Evolutionary conservation across 2,797 vertebrate species (phyloP).

Genomic region (Aeoliscus strigatus): DNA sequence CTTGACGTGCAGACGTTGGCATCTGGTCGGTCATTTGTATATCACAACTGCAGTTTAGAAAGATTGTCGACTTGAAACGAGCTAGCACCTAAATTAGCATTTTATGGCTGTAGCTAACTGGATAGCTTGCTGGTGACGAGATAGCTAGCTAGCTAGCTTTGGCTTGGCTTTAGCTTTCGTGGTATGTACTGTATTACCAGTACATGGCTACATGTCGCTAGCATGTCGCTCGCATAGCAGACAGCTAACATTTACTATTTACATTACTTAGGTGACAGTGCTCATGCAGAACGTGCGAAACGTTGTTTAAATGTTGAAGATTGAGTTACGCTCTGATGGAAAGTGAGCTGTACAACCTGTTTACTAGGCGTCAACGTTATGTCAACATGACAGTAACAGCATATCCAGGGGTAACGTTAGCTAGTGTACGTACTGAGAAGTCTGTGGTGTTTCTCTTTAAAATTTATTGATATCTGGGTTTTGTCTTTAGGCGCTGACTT

Average conservation of each 20-base stretch:
- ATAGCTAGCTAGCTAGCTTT: slow-evolving; percentile 19
- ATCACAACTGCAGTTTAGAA: background rate
- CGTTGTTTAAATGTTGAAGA: background rate
- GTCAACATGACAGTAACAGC: slow-evolving; percentile 14
- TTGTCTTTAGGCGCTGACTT: too few species aligned
- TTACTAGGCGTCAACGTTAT: slow-evolving; percentile 1
- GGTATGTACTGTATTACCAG: slow-evolving; percentile 7
- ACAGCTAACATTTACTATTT: slow-evolving; percentile 7
- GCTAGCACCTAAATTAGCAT: background rate
- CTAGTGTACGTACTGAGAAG: background rate
- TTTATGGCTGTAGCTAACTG: slow-evolving; percentile 14
- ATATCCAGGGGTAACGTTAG: slow-evolving; percentile 41
- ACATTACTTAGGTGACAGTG: background rate
- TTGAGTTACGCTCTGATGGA: background rate
- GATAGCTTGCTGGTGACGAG: slow-evolving; percentile 27
- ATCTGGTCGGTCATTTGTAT: rapidly evolving
- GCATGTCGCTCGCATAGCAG: too few species aligned
- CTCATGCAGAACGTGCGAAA: slow-evolving; percentile 1
- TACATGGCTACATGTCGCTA: slow-evolving; percentile 8
- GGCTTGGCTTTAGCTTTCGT: slow-evolving; percentile 21
- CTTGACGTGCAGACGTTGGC: background rate
- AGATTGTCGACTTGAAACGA: background rate
- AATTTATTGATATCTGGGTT: too few species aligned
- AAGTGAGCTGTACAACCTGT: background rate
- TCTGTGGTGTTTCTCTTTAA: too few species aligned